Base-by-base conservation (phyloP, 2,888 invertebrate genomes). In the Phyllotreta cruciferae region DNA sequence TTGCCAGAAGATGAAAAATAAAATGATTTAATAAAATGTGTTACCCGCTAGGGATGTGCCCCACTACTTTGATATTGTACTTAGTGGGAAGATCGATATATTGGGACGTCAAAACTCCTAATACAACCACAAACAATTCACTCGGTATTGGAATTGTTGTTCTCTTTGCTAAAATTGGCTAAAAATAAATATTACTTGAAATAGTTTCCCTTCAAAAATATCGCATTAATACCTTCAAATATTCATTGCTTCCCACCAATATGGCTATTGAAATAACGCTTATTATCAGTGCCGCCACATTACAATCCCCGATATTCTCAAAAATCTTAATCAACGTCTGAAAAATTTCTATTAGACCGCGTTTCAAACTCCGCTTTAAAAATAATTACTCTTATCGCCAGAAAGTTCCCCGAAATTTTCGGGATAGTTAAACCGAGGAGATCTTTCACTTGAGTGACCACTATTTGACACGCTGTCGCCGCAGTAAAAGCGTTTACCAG, bases 401-500 rank as follows among this genome's bases (percentile, higher is more conserved):
- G 85, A 66, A 89, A 89, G 49, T 85, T 80, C 58, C 88, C 87
- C 72, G 83, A 86, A 66, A 85, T 82, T 42, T 83, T 84, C 1
- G 82, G 81, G 42, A 87, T 79, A 35, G 77, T 76, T 0, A 89
- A 76, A 37, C 89, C 89, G 11, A 89, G 74, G 0, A 88, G 75
- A 75, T 86, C 86, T 73, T 86, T 86, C 0, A 87, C 73, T 78
- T 91, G 91, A 10, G 88, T 88, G 2, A 86, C 84, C 54, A 89
- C 81, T 5, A 91, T 90, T 76, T 90, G 90, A 53, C 87, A 80
- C 0, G 90, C 89, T 4, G 90, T 88, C 1, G 87, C 91, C 1
- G 89, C 88, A 0, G 90, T 90, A 73, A 91, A 90, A 0, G 89
- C 90, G 75, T 88, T 88, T 3, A 90, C 87, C 60, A 91, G 79